These are phyloP conservation scores for Taenioides sp. DNA, from an alignment of 2,797 vertebrate genomes.

Conservation along the genomic window DNA sequence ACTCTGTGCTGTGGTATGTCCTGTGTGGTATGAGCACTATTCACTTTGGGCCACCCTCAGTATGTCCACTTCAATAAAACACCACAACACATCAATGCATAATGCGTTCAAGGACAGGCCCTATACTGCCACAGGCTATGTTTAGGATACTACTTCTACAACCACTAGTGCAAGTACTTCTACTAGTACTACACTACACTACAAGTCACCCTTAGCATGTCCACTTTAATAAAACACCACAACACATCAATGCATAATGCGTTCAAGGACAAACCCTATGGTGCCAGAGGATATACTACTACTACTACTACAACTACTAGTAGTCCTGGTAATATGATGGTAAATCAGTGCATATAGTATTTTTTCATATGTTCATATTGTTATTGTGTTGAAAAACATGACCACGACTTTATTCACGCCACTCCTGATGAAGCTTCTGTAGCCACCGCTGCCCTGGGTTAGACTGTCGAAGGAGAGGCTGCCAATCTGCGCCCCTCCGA, in stretches of 20 bases:
- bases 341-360: too few relatives aligned
- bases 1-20: not conserved
- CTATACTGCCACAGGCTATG: not conserved
- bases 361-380: too few relatives aligned
- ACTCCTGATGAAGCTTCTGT: too few relatives aligned
- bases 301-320: too few relatives aligned
- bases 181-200: not conserved
- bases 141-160: not conserved
- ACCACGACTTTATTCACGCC: too few relatives aligned
- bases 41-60: not conserved
- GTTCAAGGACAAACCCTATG: not conserved
- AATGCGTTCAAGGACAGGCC: not conserved
- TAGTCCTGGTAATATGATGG: too few relatives aligned
- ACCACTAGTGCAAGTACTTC: too few relatives aligned
- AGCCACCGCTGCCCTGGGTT: too few relatives aligned
- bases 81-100: not conserved
- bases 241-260: not conserved
- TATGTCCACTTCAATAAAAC: not conserved
- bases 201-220: not conserved
- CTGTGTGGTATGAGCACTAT: conserved; percentile 4
- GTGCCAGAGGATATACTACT: not conserved
- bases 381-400: too few relatives aligned
- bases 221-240: not conserved
- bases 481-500: too few relatives aligned
- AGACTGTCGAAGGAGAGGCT: too few relatives aligned